Percentiles rank a stretch among this genome's conserved stretches.
Conservation (phyloP, 2,797 vertebrate genomes). For the Menidia menidia region DNA sequence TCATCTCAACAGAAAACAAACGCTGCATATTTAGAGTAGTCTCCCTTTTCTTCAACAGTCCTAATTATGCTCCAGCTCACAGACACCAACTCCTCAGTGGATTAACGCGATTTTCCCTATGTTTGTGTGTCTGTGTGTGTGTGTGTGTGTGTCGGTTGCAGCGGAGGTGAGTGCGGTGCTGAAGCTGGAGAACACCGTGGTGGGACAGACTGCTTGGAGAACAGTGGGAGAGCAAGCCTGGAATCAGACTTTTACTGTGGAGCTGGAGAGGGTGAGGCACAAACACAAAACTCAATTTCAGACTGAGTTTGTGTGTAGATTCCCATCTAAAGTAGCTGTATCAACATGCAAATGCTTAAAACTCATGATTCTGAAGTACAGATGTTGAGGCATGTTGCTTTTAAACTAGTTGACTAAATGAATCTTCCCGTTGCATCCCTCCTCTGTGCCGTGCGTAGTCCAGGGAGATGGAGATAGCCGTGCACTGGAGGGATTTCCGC, state of each 20-base stretch:
- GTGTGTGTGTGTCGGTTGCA: conserved; percentile 57
- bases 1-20: neutral
- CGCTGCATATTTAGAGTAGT: neutral
- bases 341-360: neutral
- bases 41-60: too few relatives aligned
- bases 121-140: conserved; percentile 33
- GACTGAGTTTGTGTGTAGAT: neutral
- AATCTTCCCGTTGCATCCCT: neutral
- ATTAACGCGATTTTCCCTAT: too few relatives aligned
- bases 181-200: conserved; percentile 90
- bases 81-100: too few relatives aligned
- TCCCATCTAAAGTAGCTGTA: too few relatives aligned
- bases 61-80: too few relatives aligned
- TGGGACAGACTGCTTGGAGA: conserved; percentile 91
- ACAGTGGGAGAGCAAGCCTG: conserved; percentile 84
- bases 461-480: conserved; percentile 87
- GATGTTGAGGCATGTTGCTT: neutral
- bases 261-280: conserved; percentile 88
- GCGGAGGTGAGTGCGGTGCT: conserved; percentile 89
- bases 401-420: neutral
- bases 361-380: neutral
- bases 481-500: conserved; percentile 90
- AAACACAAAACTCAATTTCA: neutral
- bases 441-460: conserved; percentile 48
- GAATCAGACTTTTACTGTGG: conserved; percentile 89